A percentile compares a stretch with the other conserved stretches of the same genome.
These are phyloP conservation scores for Cuculus canorus DNA, from an alignment of 2,797 vertebrate genomes.

Conservation along the genomic window DNA sequence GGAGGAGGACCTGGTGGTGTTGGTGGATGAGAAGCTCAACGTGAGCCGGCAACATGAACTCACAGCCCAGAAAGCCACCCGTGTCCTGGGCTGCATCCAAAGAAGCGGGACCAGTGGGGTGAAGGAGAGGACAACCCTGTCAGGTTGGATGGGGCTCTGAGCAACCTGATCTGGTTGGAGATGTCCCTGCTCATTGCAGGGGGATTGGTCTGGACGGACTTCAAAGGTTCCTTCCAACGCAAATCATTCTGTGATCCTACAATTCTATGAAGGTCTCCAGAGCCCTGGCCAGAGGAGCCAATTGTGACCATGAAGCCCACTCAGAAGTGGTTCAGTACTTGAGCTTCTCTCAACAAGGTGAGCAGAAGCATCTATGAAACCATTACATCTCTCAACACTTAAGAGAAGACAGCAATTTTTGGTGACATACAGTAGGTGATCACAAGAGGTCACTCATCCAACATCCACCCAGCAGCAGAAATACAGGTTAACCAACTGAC, in stretches of 20 bases:
- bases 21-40: too few relatives aligned
- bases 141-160: too few relatives aligned
- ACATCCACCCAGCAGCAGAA: neutral
- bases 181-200: too few relatives aligned
- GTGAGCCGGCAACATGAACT: too few relatives aligned
- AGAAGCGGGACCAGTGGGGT: too few relatives aligned
- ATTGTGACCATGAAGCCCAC: neutral
- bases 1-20: too few relatives aligned
- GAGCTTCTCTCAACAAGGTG: neutral
- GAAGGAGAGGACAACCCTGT: too few relatives aligned
- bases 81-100: too few relatives aligned
- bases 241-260: neutral
- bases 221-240: neutral
- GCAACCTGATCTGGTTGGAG: too few relatives aligned
- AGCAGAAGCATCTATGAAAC: neutral
- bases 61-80: too few relatives aligned
- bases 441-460: neutral
- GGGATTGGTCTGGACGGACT: neutral
- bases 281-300: neutral
- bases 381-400: neutral
- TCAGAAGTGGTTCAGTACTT: neutral
- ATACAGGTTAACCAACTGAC: neutral
- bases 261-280: neutral
- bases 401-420: neutral
- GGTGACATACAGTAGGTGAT: neutral